Evolutionary conservation across 2,888 invertebrate species (phyloP), one percentile per base, ranked within the genome.

Genomic region (Ectropis crepuscularia): DNA sequence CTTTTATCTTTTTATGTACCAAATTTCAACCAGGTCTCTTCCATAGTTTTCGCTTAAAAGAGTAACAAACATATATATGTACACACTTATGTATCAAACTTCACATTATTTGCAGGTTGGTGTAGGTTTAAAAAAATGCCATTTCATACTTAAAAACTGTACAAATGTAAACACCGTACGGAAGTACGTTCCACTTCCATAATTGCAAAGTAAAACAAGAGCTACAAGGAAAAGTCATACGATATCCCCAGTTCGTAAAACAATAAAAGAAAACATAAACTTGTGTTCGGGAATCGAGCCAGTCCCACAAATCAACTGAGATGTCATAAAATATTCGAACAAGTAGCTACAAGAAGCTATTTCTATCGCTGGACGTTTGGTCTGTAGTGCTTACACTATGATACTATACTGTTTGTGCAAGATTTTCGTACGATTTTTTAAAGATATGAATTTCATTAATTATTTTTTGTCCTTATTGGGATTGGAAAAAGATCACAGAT

Each of bases 181-280:
- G 11, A 61, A 53, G 39, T 47, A n/a, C 37, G 12, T 37, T 10
- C 43, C 12, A 49, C 47, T 57, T 45, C 10, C 38, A 5, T 37
- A 28, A 50, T 61, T 39, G 43, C 61, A 58, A 61, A 63, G 37
- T 57, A 57, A 50, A 62, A 43, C 54, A 8, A 12, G 61, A 57
- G n/a, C 28, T 48, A 57, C 38, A 48, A 61, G 59, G 59, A 67
- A 69, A 57, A 55, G 47, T 67, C 53, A 65, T 50, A 61, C 53
- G 58, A 57, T 61, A 59, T 63, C 37, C 54, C 47, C 37, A 65
- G 37, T 69, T 69, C 45, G 61, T 62, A 43, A 68, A 60, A 69
- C 54, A 68, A 63, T 70, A 68, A 73, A 75, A 74, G 58, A 71
- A 73, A 77, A 67, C 63, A 69, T 68, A 69, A 71, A 72, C 60